phyloP scores from a whole-genome alignment of 1,140 invertebrate genomes.

The Drosophila sturtevanti region DNA sequence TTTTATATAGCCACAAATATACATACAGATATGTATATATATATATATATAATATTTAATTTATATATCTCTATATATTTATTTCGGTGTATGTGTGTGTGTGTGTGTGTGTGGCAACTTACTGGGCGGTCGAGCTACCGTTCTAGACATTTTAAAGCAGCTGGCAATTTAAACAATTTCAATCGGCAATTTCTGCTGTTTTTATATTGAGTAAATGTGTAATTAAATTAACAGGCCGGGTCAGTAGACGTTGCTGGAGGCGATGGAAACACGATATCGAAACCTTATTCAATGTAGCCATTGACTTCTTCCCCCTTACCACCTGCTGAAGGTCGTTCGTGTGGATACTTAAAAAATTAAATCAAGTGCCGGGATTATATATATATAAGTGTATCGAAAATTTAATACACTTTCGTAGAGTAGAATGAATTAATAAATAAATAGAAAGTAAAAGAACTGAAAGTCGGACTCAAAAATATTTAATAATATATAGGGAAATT shows the following conservation, averaged over 20 bases:
- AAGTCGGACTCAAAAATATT: too few species aligned
- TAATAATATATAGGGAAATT: too few species aligned
- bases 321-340: constrained; percentile 55
- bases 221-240: constrained; percentile 56
- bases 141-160: constrained; percentile 48
- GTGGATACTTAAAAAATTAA: neutral
- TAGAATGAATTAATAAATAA: too few species aligned
- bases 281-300: constrained; percentile 2
- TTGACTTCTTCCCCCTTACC: constrained; percentile 8
- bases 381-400: neutral
- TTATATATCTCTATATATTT: too few species aligned
- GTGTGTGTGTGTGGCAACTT: constrained; percentile 32
- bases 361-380: neutral
- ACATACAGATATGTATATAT: neutral
- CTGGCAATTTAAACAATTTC: constrained; percentile 50
- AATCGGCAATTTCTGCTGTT: constrained; percentile 41
- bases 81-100: too few species aligned
- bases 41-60: neutral
- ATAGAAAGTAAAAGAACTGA: too few species aligned
- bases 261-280: constrained; percentile 21
- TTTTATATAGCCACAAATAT: neutral
- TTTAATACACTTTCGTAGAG: neutral
- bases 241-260: constrained; percentile 42
- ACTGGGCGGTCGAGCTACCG: constrained; percentile 43
- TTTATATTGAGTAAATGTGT: constrained; percentile 26